Evolutionary conservation across 1,140 invertebrate species (phyloP).

Genomic region (Teleopsis dalmanni): DNA sequence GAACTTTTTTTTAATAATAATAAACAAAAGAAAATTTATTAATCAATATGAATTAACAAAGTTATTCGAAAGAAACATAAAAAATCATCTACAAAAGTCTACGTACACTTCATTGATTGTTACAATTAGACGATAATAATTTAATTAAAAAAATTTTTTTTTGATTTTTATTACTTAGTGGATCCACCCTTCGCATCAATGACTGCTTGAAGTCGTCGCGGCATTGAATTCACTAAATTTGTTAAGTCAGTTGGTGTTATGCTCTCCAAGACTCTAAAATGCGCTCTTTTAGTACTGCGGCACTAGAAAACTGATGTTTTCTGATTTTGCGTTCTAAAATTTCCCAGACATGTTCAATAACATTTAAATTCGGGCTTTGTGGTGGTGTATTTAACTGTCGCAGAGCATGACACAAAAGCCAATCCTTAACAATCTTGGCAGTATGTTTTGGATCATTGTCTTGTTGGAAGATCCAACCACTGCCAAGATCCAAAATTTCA

Average conservation of each 20-base stretch:
- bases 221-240: constrained; percentile 19
- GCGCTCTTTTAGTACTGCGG: constrained; percentile 1
- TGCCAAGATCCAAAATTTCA: constrained; percentile 12
- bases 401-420: constrained; percentile 18
- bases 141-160: too few relatives aligned
- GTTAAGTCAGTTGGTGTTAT: constrained; percentile 10
- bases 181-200: constrained; percentile 20
- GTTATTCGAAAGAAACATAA: too few relatives aligned
- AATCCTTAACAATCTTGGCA: constrained; percentile 22
- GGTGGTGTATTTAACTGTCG: constrained; percentile 24
- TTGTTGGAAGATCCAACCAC: constrained; percentile 20
- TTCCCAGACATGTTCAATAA: constrained; percentile 31
- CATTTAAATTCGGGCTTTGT: constrained; percentile 33
- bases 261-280: constrained; percentile 10
- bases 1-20: too few relatives aligned
- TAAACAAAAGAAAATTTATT: too few relatives aligned
- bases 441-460: constrained; percentile 21
- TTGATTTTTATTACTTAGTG: too few relatives aligned
- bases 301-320: constrained; percentile 10
- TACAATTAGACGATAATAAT: too few relatives aligned
- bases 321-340: constrained; percentile 13
- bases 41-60: too few relatives aligned
- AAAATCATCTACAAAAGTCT: too few relatives aligned
- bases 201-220: constrained; percentile 16
- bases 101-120: too few relatives aligned